phyloP scores from a whole-genome alignment of 2,888 invertebrate genomes.

The Cheilosia pagana region DNA sequence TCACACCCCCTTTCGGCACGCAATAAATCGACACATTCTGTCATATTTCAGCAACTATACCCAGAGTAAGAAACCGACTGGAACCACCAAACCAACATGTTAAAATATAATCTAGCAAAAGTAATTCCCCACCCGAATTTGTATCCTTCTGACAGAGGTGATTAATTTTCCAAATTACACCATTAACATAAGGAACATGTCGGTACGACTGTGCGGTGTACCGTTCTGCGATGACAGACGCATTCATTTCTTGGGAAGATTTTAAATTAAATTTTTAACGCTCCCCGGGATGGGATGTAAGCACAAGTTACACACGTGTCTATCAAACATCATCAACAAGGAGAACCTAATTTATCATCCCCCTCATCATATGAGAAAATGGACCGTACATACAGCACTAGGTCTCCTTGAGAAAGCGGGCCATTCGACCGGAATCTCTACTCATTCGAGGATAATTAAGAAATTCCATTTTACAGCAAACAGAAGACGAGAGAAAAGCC shows the following conservation, averaged over 20 bases:
- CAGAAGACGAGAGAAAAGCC: constrained; percentile 7
- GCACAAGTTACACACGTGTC: constrained; percentile 13
- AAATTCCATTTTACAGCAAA: constrained; percentile 60
- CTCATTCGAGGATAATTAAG: constrained; percentile 71
- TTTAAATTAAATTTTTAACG: constrained; percentile 59
- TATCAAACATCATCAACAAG: constrained; percentile 23
- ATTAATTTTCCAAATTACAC: constrained; percentile 74
- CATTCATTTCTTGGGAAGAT: constrained; percentile 58
- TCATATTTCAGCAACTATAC: background rate
- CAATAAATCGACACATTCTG: constrained; percentile 66
- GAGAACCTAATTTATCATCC: constrained; percentile 52
- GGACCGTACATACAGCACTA: constrained; percentile 17
- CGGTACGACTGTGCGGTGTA: constrained; percentile 35
- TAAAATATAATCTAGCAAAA: constrained; percentile 54
- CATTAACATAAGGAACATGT: constrained; percentile 57
- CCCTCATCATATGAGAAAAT: constrained; percentile 38
- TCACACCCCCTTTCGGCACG: constrained; percentile 58
- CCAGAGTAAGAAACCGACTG: constrained; percentile 6
- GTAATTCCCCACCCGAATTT: constrained; percentile 28
- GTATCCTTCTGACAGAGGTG: constrained; percentile 60
- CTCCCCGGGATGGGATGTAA: background rate
- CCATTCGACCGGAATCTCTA: constrained; percentile 40
- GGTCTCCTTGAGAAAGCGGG: constrained; percentile 31
- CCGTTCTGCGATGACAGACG: constrained; percentile 57
- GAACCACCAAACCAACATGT: constrained; percentile 38